Conservation (phyloP, 2,888 invertebrate genomes). For the Poecilus cupreus region DNA sequence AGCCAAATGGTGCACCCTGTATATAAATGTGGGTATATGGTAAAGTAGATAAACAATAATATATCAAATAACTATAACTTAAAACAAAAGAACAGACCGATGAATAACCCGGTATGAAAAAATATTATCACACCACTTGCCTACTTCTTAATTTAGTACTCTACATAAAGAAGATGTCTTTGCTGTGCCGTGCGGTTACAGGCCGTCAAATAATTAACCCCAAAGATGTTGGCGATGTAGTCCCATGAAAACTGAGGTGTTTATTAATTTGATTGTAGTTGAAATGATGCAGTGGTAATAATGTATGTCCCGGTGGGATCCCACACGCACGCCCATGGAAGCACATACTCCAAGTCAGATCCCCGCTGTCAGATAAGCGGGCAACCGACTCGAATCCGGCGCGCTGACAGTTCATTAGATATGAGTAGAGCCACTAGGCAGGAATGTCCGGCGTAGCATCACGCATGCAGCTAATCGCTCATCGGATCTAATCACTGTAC, state of each 20-base stretch:
- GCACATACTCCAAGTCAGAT: slow-evolving; percentile 38
- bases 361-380: slow-evolving; percentile 60
- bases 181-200: too few species aligned
- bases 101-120: too few species aligned
- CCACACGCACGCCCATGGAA: slow-evolving; percentile 19
- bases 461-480: slow-evolving; percentile 34
- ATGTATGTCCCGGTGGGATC: neutral
- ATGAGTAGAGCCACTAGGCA: slow-evolving; percentile 65
- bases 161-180: too few species aligned
- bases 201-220: too few species aligned
- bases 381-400: slow-evolving; percentile 18
- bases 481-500: slow-evolving; percentile 43
- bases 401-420: slow-evolving; percentile 69
- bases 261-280: neutral
- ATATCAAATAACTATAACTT: too few species aligned
- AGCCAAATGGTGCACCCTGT: too few species aligned
- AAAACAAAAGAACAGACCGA: too few species aligned
- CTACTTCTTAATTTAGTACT: too few species aligned
- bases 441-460: slow-evolving; percentile 65
- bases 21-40: too few species aligned
- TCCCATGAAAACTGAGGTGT: neutral
- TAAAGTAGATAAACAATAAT: too few species aligned
- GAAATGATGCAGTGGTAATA: neutral
- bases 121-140: too few species aligned
- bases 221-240: too few species aligned